Percentiles rank a stretch among this genome's conserved stretches.
These are phyloP conservation scores for Poeciliopsis prolifica DNA, from an alignment of 2,113 vertebrate species.

Conservation along the genomic window DNA sequence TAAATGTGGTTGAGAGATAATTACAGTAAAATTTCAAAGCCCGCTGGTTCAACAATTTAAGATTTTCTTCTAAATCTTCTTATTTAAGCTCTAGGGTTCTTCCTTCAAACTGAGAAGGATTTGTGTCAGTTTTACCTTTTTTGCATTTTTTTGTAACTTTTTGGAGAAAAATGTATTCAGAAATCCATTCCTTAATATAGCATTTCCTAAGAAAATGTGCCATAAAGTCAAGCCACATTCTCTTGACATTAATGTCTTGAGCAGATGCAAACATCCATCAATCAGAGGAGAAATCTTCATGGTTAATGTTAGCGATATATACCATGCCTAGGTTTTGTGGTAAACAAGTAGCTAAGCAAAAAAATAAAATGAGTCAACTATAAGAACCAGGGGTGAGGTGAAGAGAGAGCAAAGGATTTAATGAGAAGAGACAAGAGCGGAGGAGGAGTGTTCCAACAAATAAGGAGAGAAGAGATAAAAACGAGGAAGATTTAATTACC, in stretches of 20 bases:
- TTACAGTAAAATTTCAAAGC: slow-evolving; percentile 1
- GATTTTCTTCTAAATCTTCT: slow-evolving; percentile 2
- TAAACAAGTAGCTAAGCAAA: slow-evolving; percentile 48
- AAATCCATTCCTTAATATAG: background rate
- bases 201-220: too few relatives aligned
- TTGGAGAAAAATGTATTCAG: background rate
- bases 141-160: background rate
- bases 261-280: slow-evolving; percentile 44
- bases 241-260: background rate
- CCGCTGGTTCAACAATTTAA: background rate
- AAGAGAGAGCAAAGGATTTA: slow-evolving; percentile 44
- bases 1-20: slow-evolving; percentile 35
- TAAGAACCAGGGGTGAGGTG: slow-evolving; percentile 33
- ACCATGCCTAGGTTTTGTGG: slow-evolving; percentile 34
- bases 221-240: background rate
- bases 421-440: slow-evolving; percentile 55
- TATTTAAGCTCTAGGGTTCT: background rate
- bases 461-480: slow-evolving; percentile 27
- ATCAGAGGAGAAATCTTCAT: slow-evolving; percentile 61
- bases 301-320: slow-evolving; percentile 17
- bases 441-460: slow-evolving; percentile 51
- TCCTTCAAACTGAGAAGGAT: background rate
- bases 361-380: slow-evolving; percentile 1
- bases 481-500: slow-evolving; percentile 47
- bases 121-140: background rate